phyloP scores from a whole-genome alignment of 2,888 invertebrate genomes.

The Eristalis tenax region DNA sequence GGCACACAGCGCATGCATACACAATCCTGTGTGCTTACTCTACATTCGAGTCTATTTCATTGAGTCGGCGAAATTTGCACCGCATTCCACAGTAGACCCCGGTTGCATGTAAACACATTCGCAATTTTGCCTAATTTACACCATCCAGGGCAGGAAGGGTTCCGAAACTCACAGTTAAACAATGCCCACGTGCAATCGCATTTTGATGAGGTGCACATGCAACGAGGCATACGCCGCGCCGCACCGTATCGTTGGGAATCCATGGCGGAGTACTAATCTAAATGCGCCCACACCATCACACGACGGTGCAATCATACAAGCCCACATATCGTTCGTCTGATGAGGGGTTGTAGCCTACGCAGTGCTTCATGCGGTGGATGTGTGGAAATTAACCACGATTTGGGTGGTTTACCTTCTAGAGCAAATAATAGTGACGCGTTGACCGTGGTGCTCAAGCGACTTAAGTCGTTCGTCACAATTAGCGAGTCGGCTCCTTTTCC shows the following conservation, averaged over 20 bases:
- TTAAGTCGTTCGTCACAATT: slow-evolving; percentile 6
- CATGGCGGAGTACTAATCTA: not conserved
- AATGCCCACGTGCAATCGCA: slow-evolving; percentile 26
- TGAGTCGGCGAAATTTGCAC: not conserved
- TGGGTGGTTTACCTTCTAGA: not conserved
- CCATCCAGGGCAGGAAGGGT: not conserved
- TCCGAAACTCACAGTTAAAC: slow-evolving; percentile 16
- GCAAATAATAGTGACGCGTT: not conserved
- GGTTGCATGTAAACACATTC: not conserved
- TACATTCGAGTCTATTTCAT: not conserved
- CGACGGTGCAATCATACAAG: not conserved
- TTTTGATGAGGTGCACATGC: slow-evolving; percentile 20
- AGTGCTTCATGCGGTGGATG: not conserved
- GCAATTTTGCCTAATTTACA: slow-evolving; percentile 18
- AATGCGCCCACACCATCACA: slow-evolving; percentile 1
- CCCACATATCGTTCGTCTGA: not conserved
- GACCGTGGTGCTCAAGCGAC: not conserved
- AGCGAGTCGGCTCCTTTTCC: not conserved
- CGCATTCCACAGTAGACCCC: not conserved
- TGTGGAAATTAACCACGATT: not conserved
- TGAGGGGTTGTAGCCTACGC: not conserved
- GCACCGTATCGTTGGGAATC: not conserved
- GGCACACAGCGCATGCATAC: too few species aligned
- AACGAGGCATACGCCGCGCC: not conserved
- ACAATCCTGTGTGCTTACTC: not conserved